Conservation (phyloP, 1,140 invertebrate species). For the Argopecten irradians region DNA sequence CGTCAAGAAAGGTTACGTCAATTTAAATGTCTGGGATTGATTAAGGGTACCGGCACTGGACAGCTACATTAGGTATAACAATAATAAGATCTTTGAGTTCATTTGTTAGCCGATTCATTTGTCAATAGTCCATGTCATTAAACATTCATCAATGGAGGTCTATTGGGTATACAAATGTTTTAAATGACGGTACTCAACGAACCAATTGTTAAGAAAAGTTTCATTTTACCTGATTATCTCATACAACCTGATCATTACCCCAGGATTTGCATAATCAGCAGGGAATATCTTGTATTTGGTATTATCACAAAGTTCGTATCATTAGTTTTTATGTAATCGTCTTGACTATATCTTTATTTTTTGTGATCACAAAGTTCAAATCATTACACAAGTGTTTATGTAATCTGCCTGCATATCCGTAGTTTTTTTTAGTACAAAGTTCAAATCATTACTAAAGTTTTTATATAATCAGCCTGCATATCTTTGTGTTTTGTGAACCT, state of each 20-base stretch:
- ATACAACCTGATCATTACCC: neutral
- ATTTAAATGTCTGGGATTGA: neutral
- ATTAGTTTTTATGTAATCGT: slow-evolving; percentile 4
- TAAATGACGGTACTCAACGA: neutral
- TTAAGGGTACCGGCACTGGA: neutral
- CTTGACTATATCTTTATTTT: neutral
- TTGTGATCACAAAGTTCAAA: neutral
- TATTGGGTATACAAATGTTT: neutral
- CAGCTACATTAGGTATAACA: too few relatives aligned
- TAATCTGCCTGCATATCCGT: neutral
- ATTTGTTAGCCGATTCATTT: neutral
- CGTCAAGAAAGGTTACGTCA: neutral
- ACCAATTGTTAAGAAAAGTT: neutral
- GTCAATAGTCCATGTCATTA: too few relatives aligned
- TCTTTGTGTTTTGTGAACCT: neutral
- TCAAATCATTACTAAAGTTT: neutral
- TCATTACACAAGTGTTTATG: slow-evolving; percentile 2
- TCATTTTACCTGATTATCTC: neutral
- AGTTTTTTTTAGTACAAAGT: too few relatives aligned
- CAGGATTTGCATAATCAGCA: neutral
- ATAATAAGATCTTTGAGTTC: neutral
- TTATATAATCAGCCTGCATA: neutral
- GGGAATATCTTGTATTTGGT: neutral
- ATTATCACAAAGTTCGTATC: neutral
- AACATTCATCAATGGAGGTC: neutral